Base-by-base conservation (phyloP, 2,797 vertebrate genomes). In the Schizopygopsis pylzovi region DNA sequence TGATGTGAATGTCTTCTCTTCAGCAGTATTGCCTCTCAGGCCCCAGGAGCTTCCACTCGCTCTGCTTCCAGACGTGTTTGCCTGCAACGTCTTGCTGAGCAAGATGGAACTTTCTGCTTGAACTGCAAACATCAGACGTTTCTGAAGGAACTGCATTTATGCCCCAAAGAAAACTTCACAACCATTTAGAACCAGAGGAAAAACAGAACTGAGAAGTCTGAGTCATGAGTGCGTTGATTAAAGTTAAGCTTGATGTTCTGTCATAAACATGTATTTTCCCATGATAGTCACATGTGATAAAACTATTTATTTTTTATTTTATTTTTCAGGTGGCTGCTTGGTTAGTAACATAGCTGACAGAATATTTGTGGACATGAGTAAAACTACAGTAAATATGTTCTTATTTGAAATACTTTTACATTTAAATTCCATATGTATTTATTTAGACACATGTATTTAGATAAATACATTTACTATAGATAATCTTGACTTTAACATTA, bases 51-150 rank as follows among this genome's bases (percentile, higher is more conserved):
- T 72, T 81, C 72, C 33, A 59, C 71, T 70, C 18, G 52, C 72
- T 85, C 73, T 85, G n/a, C 33, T 65, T 41, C 49, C 65, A 79
- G 79, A 77, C 41, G 11, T 70, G 65, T 73, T 85, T 87, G 81
- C 71, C 25, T 63, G 45, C 79, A 54, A 82, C 73, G 63, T 65
- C 52, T 82, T 81, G 68, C 79, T 56, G 83, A 87, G 72, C 67
- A 33, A 67, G 79, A 79, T 43, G 20, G 41, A 71, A 81, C 63
- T 85, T 87, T 87, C 63, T 88, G 79, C 83, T 82, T 56, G 33
- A 85, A 71, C 59, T 88, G 83, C 84, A 82, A 85, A 72, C 83
- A 82, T 22, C 41, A 70, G 79, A 43, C 56, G 73, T 82, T 82
- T 61, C 73, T 65, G 79, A 82, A 72, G 83, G 79, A 84, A 77